Conservation (phyloP, 1,140 invertebrate genomes). For the Cyphomyrmex costatus region DNA sequence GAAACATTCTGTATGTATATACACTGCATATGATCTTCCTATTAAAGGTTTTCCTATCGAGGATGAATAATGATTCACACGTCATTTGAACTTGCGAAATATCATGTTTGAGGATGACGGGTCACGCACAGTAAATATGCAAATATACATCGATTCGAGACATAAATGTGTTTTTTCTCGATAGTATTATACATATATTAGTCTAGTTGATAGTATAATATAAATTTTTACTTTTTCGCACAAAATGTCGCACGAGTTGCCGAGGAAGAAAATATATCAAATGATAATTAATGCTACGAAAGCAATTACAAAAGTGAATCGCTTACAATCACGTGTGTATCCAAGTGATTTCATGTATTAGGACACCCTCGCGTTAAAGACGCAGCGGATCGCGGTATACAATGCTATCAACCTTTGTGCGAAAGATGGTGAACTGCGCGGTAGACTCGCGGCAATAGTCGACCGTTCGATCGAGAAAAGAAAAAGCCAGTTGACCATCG, state of each 20-base stretch:
- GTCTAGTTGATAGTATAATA: background rate
- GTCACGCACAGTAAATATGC: slow-evolving; percentile 17
- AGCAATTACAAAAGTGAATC: background rate
- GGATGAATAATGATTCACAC: slow-evolving; percentile 22
- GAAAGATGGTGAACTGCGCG: background rate
- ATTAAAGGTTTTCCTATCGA: too few relatives aligned
- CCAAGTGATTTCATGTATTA: background rate
- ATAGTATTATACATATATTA: background rate
- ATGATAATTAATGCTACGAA: background rate
- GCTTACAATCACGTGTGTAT: background rate
- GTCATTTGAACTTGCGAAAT: slow-evolving; percentile 10
- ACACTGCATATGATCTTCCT: too few relatives aligned
- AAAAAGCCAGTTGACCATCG: slow-evolving; percentile 63
- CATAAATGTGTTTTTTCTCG: background rate
- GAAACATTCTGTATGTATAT: too few relatives aligned
- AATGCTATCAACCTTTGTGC: background rate
- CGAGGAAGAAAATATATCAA: background rate
- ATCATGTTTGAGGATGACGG: background rate
- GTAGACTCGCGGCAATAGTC: background rate
- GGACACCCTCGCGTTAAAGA: background rate
- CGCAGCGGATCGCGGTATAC: background rate
- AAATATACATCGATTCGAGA: background rate
- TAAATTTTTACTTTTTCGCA: background rate
- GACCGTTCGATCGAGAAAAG: slow-evolving; percentile 50
- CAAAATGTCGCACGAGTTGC: background rate